phyloP scores from a whole-genome alignment of 2,113 vertebrate species.

The Agelaius phoeniceus region DNA sequence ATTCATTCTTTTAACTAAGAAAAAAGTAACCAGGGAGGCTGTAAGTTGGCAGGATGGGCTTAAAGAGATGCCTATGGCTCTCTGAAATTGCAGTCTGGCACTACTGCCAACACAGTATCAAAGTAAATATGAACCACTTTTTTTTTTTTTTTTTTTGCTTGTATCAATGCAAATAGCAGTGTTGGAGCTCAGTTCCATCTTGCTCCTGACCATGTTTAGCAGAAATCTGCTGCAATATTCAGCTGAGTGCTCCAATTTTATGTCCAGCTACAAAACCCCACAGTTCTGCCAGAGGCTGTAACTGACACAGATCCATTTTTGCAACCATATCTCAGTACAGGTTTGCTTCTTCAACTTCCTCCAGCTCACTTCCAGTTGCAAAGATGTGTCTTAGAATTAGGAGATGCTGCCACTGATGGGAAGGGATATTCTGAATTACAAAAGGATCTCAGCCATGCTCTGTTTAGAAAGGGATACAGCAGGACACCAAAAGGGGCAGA shows the following conservation, averaged over 20 bases:
- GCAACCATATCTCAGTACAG: not conserved
- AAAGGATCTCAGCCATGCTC: not conserved
- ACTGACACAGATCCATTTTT: not conserved
- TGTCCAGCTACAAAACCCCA: not conserved
- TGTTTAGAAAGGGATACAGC: not conserved
- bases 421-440: not conserved
- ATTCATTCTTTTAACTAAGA: not conserved
- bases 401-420: not conserved
- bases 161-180: not conserved
- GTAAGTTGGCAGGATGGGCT: not conserved
- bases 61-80: not conserved
- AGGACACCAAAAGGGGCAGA: not conserved
- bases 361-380: not conserved
- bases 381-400: not conserved
- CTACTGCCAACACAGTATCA: not conserved
- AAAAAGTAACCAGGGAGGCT: not conserved
- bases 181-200: not conserved
- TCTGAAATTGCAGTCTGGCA: not conserved
- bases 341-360: not conserved
- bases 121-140: not conserved
- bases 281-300: not conserved
- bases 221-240: not conserved
- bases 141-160: not conserved
- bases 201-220: not conserved
- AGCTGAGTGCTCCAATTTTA: accelerated